phyloP scores from a whole-genome alignment of 2,113 vertebrate species.

The Pangasianodon hypophthalmus region DNA sequence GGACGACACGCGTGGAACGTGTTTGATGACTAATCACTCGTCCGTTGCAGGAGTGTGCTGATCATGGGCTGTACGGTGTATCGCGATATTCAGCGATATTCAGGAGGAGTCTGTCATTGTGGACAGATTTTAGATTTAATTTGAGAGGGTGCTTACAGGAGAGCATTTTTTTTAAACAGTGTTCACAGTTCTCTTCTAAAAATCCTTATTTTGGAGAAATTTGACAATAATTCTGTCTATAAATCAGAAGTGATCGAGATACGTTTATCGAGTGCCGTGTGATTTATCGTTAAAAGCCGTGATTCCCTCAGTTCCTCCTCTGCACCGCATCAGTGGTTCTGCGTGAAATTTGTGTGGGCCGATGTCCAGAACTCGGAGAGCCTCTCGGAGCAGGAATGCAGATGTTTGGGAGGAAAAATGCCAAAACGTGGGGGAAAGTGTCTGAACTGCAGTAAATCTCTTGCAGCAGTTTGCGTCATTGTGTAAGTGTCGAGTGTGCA shows the following conservation, averaged over 20 bases:
- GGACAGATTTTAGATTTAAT: not conserved
- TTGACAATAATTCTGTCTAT: not conserved
- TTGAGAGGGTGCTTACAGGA: not conserved
- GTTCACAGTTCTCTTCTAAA: not conserved
- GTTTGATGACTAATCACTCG: not conserved
- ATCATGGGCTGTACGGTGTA: not conserved
- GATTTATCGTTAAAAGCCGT: not conserved
- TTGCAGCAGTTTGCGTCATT: not conserved
- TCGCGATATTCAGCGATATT: not conserved
- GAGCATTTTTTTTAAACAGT: not conserved
- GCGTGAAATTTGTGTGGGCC: not conserved
- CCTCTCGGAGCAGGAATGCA: not conserved
- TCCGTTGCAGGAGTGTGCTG: not conserved
- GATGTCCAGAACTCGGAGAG: not conserved
- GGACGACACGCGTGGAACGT: not conserved
- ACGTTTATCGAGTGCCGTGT: not conserved
- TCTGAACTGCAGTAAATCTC: not conserved
- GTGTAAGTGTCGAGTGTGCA: not conserved
- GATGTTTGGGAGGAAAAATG: conserved; percentile 3
- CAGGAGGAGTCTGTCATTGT: not conserved
- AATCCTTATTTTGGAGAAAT: not conserved
- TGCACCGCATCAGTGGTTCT: not conserved
- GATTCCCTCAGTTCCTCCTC: not conserved
- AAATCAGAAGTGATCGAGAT: not conserved
- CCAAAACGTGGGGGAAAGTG: not conserved